Evolutionary conservation across 2,113 vertebrate genomes (phyloP).

Genomic region (Chamaetylas fuelleborni): DNA sequence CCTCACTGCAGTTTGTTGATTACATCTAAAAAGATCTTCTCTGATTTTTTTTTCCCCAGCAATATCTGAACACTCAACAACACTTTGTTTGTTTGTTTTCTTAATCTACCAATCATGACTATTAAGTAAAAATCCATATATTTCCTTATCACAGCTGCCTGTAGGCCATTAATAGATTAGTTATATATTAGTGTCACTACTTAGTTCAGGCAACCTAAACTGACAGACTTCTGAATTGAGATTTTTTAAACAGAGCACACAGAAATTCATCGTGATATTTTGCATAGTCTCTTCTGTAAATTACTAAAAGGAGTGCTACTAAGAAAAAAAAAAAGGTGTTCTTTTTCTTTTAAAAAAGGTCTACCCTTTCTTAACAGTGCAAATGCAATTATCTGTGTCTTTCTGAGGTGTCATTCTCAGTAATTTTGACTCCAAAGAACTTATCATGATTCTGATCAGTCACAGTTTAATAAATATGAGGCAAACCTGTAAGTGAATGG

Average conservation of each 20-base stretch:
- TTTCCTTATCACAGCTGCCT: background rate
- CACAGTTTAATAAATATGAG: slow-evolving; percentile 23
- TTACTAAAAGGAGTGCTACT: background rate
- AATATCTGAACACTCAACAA: background rate
- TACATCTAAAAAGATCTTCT: background rate
- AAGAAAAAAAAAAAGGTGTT: accelerated
- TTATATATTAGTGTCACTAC: background rate
- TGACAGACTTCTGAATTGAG: background rate
- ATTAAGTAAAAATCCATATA: background rate
- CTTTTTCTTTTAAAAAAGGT: background rate
- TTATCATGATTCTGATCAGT: background rate
- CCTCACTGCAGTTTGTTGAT: background rate
- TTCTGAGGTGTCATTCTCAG: background rate
- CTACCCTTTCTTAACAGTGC: background rate
- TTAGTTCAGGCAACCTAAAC: background rate
- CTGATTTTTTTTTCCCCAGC: background rate
- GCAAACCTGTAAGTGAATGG: background rate
- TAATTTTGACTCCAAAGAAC: background rate
- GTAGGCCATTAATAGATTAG: background rate
- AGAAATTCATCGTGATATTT: background rate
- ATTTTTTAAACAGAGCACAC: background rate
- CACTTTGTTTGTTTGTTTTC: background rate
- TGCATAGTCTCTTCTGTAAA: background rate
- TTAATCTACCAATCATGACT: background rate
- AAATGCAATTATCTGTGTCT: background rate